Conservation (phyloP, 2,797 vertebrate genomes). For the Chaenodraco wilsoni region DNA sequence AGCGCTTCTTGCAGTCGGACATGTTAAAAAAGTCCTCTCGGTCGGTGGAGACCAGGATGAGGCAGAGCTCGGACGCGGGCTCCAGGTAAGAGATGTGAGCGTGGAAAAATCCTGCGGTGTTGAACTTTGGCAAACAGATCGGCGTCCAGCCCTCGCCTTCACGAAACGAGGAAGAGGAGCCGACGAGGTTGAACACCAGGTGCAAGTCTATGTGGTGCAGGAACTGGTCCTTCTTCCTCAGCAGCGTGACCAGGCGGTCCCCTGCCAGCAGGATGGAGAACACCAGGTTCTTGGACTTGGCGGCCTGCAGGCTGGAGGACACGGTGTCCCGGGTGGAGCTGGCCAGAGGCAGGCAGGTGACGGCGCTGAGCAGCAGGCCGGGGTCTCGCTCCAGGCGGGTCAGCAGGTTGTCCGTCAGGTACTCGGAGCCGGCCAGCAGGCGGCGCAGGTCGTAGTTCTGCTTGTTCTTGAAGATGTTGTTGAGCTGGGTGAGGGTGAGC, state of each 20-base stretch:
- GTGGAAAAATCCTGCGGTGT: slow-evolving; percentile 94
- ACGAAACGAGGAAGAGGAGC: slow-evolving; percentile 93
- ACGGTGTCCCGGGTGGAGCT: slow-evolving; percentile 87
- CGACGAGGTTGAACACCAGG: slow-evolving; percentile 95
- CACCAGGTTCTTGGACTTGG: slow-evolving; percentile 91
- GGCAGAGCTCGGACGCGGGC: slow-evolving; percentile 90
- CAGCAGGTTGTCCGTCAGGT: slow-evolving; percentile 94
- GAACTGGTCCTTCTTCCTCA: slow-evolving; percentile 95
- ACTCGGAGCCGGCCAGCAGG: slow-evolving; percentile 93
- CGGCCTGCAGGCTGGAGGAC: slow-evolving; percentile 91
- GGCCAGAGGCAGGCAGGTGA: slow-evolving; percentile 91
- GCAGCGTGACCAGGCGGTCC: slow-evolving; percentile 92
- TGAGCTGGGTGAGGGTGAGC: slow-evolving; percentile 94
- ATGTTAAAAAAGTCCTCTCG: slow-evolving; percentile 97
- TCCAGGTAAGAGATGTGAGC: slow-evolving; percentile 97
- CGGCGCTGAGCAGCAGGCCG: slow-evolving; percentile 92
- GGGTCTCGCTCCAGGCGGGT: slow-evolving; percentile 92
- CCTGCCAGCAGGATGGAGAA: slow-evolving; percentile 94
- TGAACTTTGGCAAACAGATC: slow-evolving; percentile 97
- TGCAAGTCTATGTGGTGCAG: slow-evolving; percentile 97
- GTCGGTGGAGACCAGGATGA: slow-evolving; percentile 94
- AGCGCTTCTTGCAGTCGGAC: slow-evolving; percentile 93
- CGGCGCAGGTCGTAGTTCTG: slow-evolving; percentile 97
- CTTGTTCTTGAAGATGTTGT: slow-evolving; percentile 95
- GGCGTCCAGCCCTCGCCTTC: slow-evolving; percentile 98